Base-by-base conservation (phyloP, 1,140 invertebrate species). In the Drosophila mayri region DNA sequence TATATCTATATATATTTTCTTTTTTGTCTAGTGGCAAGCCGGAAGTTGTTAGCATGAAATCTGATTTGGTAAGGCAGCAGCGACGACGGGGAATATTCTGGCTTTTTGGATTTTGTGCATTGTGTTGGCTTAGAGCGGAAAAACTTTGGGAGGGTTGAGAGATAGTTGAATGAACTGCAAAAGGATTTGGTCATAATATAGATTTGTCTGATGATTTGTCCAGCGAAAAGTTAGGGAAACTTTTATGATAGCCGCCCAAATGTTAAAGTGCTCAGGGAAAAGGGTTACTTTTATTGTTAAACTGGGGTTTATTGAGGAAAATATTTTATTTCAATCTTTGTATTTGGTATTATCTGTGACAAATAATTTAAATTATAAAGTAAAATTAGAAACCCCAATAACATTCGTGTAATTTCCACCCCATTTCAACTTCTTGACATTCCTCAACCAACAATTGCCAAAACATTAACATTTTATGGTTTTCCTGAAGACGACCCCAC, bases 31-130 rank as follows among this genome's bases (percentile, higher is more conserved):
- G 41, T 52, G 35, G 73, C 52, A 59, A 72, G 66, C 43, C 67
- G 71, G 65, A 83, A 72, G 81, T 79, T 79, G 71, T 84, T 79
- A 72, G 72, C 58, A 79, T 79, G 50, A 64, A 63, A 76, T 84
- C 74, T 79, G 63, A 83, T 83, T 78, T 77, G 49, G 32, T 41
- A 55, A 60, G 55, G 64, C 43, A 76, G 64, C 38, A 66, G 58
- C 63, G 64, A 25, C 63, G 64, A 35, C 38, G 32, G 72, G 61
- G 65, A 61, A 67, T 76, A 63, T 61, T 78, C 65, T 68, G 74
- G 63, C 74, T 78, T 78, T 77, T 70, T 78, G 58, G 46, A 66
- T 65, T 66, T 65, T 62, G 74, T 77, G 55, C 43, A 65, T 65
- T 76, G 61, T 76, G 47, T 63, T 32, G 54, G 74, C 59, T 76